A percentile compares a stretch with the other conserved stretches of the same genome.
phyloP scores from a whole-genome alignment of 2,888 invertebrate species.

The Tipula vernalis region DNA sequence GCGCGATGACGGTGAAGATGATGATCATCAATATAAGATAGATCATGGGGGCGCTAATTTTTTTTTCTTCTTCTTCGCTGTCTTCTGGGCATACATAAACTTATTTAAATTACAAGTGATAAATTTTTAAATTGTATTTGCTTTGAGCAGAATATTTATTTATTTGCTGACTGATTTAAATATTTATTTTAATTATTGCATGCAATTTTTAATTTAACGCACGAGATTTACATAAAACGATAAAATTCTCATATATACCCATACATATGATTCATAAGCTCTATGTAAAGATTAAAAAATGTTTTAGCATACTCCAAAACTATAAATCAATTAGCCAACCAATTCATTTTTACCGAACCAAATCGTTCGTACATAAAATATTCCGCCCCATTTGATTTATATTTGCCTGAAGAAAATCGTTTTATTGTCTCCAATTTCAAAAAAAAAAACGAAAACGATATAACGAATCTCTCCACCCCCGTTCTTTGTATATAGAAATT shows the following conservation, averaged over 20 bases:
- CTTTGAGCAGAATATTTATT: neutral
- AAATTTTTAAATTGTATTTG: neutral
- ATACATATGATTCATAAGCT: neutral
- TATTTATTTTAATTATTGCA: neutral
- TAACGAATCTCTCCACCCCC: neutral
- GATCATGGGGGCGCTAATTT: neutral
- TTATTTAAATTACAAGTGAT: neutral
- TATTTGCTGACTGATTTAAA: too few relatives aligned
- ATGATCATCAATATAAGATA: neutral
- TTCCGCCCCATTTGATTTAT: slow-evolving; percentile 4
- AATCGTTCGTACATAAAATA: neutral
- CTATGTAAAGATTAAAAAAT: neutral
- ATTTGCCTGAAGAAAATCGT: neutral
- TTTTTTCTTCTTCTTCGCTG: neutral
- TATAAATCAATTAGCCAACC: neutral
- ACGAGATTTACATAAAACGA: neutral
- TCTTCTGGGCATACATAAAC: neutral
- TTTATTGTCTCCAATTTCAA: neutral
- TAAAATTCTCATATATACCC: neutral
- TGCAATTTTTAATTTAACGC: neutral
- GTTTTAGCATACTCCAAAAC: neutral
- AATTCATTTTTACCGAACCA: neutral
- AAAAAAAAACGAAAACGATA: neutral
- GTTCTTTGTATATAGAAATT: neutral
- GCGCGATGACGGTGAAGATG: neutral